Percentiles rank a stretch among this genome's conserved stretches.
phyloP scores from a whole-genome alignment of 2,797 vertebrate species.

The Lithobates sylvaticus region DNA sequence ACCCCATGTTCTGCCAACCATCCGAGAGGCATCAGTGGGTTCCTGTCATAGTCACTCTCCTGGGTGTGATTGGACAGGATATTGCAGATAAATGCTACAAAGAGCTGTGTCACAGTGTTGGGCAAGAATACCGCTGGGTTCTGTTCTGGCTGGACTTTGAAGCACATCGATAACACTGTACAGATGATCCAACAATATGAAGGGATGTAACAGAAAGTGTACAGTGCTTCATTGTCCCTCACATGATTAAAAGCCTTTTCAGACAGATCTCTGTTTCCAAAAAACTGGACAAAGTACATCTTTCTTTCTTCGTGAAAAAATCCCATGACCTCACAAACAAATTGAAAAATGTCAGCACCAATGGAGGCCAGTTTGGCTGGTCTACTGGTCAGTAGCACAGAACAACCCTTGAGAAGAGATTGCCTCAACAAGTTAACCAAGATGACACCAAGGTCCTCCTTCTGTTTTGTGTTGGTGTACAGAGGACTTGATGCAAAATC shows the following conservation, averaged over 20 bases:
- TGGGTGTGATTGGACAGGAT: constrained; percentile 63
- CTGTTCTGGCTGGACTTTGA: constrained; percentile 43
- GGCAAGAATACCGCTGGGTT: constrained; percentile 61
- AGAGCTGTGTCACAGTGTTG: constrained; percentile 75
- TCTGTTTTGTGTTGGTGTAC: constrained; percentile 64
- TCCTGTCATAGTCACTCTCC: constrained; percentile 5
- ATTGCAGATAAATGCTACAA: constrained; percentile 63
- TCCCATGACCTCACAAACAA: constrained; percentile 10
- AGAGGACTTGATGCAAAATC: constrained; percentile 61
- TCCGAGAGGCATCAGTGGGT: neutral
- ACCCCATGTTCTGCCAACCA: neutral
- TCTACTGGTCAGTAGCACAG: constrained; percentile 71
- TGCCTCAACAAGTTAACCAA: constrained; percentile 74
- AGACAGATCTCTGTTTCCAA: constrained; percentile 64
- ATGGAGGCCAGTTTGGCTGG: neutral
- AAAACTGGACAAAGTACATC: constrained; percentile 70
- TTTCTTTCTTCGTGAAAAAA: neutral
- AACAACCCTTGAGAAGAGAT: constrained; percentile 72
- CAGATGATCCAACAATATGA: constrained; percentile 81
- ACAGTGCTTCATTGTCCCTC: constrained; percentile 73
- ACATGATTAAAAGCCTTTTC: constrained; percentile 66
- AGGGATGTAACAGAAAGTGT: constrained; percentile 72
- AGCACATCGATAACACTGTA: constrained; percentile 67
- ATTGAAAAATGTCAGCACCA: constrained; percentile 7
- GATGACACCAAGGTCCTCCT: constrained; percentile 63